Base-by-base conservation (phyloP, 2,888 invertebrate species). In the Heterodera filipjevi region DNA sequence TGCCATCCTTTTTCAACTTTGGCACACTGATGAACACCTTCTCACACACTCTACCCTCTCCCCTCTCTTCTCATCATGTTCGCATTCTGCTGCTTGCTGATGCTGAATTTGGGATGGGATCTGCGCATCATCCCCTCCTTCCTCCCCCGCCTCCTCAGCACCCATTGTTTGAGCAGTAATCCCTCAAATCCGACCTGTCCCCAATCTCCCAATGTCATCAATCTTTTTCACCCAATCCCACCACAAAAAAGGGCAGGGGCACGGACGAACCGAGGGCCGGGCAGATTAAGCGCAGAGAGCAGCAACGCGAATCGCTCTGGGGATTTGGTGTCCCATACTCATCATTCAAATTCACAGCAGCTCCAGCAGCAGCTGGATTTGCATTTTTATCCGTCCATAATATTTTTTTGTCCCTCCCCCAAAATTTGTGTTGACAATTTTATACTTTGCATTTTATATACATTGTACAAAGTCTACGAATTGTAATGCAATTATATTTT, bases 151-250 rank as follows among this genome's bases (percentile, higher is more conserved):
- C n/a, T n/a, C n/a, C n/a, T n/a, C n/a, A n/a, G n/a, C n/a, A n/a
- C 27, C 59, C n/a, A 59, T 59, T 59, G 59, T 59, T 59, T 59
- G 59, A 59, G 59, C 59, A 59, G 59, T 59, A 59, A 59, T 59
- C 59, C 59, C 59, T 59, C 59, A 59, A 59, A 59, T 59, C 59
- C 59, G 59, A 59, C 59, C 59, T 59, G 59, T 59, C 59, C 59
- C 59, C 59, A 59, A 59, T 59, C 39, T 39, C 59, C 59, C 59
- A 59, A 59, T 59, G 59, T 59, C 59, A 59, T 59, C 59, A 59
- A 59, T 59, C 59, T 59, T 19, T n/a, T 19, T 49, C 46, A 12
- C 46, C 19, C 6, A 12, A 44, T 44, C 49, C 49, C 59, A 22
- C 59, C 59, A 59, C 59, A 59, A 59, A 59, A 59, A 59, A 59